Evolutionary conservation across 2,113 vertebrate species (phyloP), one percentile per base, ranked within the genome.

Genomic region (Grallaria varia): DNA sequence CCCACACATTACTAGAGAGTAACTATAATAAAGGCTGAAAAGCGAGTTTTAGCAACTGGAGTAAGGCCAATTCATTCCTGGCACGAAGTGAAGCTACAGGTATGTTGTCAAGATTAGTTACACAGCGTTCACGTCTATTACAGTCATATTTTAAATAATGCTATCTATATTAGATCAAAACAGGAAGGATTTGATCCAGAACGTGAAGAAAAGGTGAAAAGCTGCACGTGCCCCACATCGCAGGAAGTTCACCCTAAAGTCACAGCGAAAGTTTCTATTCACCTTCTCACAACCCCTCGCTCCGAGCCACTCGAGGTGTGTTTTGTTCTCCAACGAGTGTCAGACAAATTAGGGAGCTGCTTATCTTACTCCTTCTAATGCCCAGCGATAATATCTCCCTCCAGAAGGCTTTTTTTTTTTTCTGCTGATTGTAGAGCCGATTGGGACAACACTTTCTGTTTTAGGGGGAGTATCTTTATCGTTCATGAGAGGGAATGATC

Each of bases 1-100:
- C 94, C 95, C 91, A 96, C 95, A 91, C 78, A 63, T 94, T 96
- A 93, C 92, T 96, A 93, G 91, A 97, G 84, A 96, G 92, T 96
- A 95, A 69, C 55, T 92, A 69, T 59, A 97, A 96, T 91, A 96
- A 94, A 94, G 94, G 76, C 94, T 90, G 95, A 90, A 96, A 97
- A 96, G 75, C 83, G 60, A 93, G 83, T 87, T 93, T 97, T 75
- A 88, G 78, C 62, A 90, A 71, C 47, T 97, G 96, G 92, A 95
- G 47, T 50, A 22, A 93, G 92, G 93, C 96, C 96, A 97, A 47
- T 62, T 96, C 50, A 56, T 96, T 97, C 92, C 94, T 97, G 95
- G 94, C 92, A 83, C 44, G 19, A 50, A 35, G 0, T 24, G 78
- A 67, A 87, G 78, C 72, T 72, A 92, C 77, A 92, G 89, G 84